Conservation (phyloP, 2,113 vertebrate species). For the Epinephelus cyanopodus region DNA sequence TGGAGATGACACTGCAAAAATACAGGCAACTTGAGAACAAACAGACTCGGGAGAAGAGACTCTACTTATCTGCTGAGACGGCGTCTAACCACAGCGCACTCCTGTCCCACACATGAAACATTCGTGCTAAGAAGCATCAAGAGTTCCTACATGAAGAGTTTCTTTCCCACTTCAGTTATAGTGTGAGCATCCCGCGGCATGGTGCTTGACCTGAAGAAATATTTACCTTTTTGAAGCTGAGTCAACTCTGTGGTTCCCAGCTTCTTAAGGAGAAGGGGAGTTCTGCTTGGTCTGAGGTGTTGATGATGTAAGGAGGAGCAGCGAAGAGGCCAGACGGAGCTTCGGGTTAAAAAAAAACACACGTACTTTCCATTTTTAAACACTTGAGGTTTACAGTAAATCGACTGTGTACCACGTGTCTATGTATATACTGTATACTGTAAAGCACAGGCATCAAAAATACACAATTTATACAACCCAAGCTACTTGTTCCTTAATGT, state of each 20-base stretch:
- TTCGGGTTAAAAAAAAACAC: not conserved
- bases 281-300: constrained; percentile 23
- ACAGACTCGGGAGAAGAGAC: not conserved
- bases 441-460: constrained; percentile 44
- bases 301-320: constrained; percentile 24
- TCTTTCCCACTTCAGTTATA: constrained; percentile 32
- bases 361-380: constrained; percentile 33
- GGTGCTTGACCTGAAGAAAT: constrained; percentile 21
- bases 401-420: not conserved
- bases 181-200: constrained; percentile 26
- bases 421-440: constrained; percentile 35
- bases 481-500: constrained; percentile 22
- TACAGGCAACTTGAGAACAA: not conserved
- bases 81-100: not conserved
- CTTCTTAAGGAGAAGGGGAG: not conserved
- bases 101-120: not conserved
- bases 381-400: constrained; percentile 18
- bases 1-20: constrained; percentile 13
- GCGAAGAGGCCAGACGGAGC: constrained; percentile 4
- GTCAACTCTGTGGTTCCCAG: constrained; percentile 29
- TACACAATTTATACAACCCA: constrained; percentile 43
- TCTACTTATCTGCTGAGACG: not conserved
- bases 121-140: not conserved
- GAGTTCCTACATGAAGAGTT: not conserved
- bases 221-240: constrained; percentile 56